Conservation (phyloP, 2,113 vertebrate genomes). For the Edolisoma coerulescens region DNA sequence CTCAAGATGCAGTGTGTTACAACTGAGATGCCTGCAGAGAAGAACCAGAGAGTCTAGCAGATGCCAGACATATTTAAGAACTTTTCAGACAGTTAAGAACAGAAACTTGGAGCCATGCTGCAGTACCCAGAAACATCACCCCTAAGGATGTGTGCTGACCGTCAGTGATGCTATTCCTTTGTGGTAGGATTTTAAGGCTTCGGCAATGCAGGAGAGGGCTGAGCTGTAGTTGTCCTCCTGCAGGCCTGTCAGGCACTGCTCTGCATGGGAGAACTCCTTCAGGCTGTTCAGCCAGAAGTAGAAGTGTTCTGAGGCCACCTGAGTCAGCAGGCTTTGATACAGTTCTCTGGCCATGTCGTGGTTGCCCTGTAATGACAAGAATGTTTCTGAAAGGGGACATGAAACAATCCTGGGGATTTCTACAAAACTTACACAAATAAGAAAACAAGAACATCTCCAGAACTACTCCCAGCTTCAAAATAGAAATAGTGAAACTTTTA, state of each 20-base stretch:
- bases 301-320: conserved; percentile 96
- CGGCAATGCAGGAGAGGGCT: conserved; percentile 88
- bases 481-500: background rate
- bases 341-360: conserved; percentile 95
- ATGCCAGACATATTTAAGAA: background rate
- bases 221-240: conserved; percentile 88
- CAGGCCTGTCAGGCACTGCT: conserved; percentile 87
- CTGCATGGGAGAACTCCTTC: conserved; percentile 95
- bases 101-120: background rate
- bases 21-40: background rate
- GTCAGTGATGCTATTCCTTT: conserved; percentile 96
- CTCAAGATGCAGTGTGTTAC: background rate
- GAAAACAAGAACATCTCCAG: background rate
- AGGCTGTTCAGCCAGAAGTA: conserved; percentile 99
- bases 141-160: conserved; percentile 68
- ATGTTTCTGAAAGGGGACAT: background rate
- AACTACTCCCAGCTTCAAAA: background rate
- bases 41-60: background rate
- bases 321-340: conserved; percentile 92
- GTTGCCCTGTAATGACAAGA: conserved; percentile 79
- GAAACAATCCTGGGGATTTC: background rate
- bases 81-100: background rate
- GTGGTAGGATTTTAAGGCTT: conserved; percentile 92
- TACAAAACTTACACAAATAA: background rate
- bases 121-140: background rate